phyloP scores from a whole-genome alignment of 37 sponge, comb jelly and placozoan species.

The Mnemiopsis leidyi region DNA sequence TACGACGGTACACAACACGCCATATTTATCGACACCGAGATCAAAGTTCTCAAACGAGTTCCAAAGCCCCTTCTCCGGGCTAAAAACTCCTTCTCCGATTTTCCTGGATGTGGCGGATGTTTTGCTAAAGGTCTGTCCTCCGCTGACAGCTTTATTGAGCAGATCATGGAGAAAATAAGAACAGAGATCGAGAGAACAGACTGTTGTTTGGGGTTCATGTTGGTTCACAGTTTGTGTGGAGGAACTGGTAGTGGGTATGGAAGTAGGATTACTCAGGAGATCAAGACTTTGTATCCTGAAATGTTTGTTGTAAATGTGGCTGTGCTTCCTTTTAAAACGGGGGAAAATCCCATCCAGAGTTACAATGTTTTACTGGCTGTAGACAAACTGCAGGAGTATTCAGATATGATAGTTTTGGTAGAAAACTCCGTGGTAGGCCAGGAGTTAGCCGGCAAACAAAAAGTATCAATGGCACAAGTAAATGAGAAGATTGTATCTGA shows the following conservation, averaged over 20 bases:
- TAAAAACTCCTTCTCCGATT: conserved; percentile 4
- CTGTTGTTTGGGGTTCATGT: conserved; percentile 47
- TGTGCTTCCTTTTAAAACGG: conserved; percentile 24
- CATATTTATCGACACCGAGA: conserved; percentile 52
- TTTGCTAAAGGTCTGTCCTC: conserved; percentile 15
- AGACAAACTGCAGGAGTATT: conserved; percentile 9
- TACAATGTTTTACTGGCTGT: background rate
- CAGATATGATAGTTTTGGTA: conserved; percentile 48
- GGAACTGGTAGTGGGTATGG: conserved; percentile 64
- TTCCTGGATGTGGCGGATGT: conserved; percentile 59
- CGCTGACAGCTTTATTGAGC: background rate
- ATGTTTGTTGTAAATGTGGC: conserved; percentile 46
- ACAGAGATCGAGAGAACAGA: background rate
- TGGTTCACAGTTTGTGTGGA: conserved; percentile 59
- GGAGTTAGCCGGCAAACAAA: background rate
- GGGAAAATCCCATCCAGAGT: conserved; percentile 60
- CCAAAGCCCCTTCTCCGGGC: background rate
- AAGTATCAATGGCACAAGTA: conserved; percentile 17
- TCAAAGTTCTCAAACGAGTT: conserved; percentile 13
- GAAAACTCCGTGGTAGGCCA: conserved; percentile 41
- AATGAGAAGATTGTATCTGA: conserved; percentile 40
- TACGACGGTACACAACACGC: conserved; percentile 35
- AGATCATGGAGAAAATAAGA: background rate
- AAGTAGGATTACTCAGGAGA: conserved; percentile 2
- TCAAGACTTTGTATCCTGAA: conserved; percentile 45